Conservation (phyloP, 2,797 vertebrate genomes). For the Ciconia nigra region DNA sequence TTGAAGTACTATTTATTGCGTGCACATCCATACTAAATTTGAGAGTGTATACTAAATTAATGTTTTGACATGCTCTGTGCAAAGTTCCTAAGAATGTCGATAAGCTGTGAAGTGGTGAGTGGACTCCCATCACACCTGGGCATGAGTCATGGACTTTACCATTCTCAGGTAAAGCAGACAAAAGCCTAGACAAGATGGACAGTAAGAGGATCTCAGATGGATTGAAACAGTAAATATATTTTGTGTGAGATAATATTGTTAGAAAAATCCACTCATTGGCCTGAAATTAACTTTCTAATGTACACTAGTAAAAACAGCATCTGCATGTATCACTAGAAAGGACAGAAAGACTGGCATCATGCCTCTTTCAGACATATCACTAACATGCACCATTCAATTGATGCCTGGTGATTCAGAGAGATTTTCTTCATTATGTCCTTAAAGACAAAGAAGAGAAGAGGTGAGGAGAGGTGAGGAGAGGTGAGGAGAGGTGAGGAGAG, state of each 20-base stretch:
- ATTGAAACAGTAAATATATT: not conserved
- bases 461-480: accelerated
- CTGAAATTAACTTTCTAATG: not conserved
- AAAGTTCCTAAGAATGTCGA: not conserved
- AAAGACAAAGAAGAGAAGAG: not conserved
- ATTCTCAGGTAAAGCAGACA: not conserved
- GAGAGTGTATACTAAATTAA: not conserved
- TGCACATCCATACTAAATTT: not conserved
- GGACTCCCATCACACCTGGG: not conserved
- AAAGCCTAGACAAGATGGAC: not conserved
- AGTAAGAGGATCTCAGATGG: not conserved
- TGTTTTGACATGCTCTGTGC: not conserved
- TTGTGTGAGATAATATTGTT: not conserved
- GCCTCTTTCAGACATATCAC: not conserved
- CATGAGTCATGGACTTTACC: not conserved
- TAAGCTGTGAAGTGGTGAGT: not conserved
- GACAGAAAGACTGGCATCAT: not conserved
- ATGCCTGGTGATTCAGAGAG: not conserved
- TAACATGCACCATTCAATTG: not conserved
- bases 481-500: not conserved
- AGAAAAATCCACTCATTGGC: not conserved
- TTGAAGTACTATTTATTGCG: not conserved
- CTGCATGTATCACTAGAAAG: not conserved
- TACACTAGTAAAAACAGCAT: not conserved
- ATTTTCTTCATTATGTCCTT: not conserved